Base-by-base conservation (phyloP, 2,113 vertebrate species). In the Odontesthes bonariensis region DNA sequence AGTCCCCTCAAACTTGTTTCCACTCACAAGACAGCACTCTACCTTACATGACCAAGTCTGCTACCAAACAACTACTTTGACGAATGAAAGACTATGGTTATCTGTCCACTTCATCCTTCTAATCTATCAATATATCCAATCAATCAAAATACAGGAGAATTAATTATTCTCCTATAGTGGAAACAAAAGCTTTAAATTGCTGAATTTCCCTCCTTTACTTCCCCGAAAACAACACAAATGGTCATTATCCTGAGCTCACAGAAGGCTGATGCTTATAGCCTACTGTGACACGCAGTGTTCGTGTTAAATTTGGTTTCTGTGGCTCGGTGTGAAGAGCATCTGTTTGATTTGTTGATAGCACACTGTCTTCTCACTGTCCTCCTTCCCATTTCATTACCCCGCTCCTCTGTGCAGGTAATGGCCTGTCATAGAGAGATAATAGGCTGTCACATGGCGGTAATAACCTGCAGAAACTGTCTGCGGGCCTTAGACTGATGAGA, bases 361-460 rank as follows among this genome's bases (percentile, higher is more conserved):
- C 64, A 35, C 70, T 75, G 87, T 84, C 88, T 81, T 73, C 79
- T 65, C 83, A 74, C 81, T 66, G 85, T 81, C 86, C 75, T 80
- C 77, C 75, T 69, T 74, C 76, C 87, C 85, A 35, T 90, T 90
- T 88, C 84, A 90, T 91, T 91, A 88, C 74, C 71, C 69, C 47
- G 73, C 86, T 79, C 78, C 82, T 83, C 73, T 89, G 79, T 80
- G 84, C 79, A 86, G 88, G 82, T 90, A 91, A 92, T 91, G 83
- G 81, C 74, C 88, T 92, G 88, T 89, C 90, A 88, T 82, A 68
- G 79, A 80, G 75, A 77, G 86, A 88, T 89, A 92, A 90, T 89
- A 87, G 77, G 79, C 82, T 86, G 90, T 86, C 89, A 83, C 84
- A 85, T 54, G 44, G 74, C 56, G 52, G 88, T 81, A 92, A 91